These are phyloP conservation scores for Brienomyrus longianalis DNA, from an alignment of 2,113 vertebrate species.

Conservation along the genomic window DNA sequence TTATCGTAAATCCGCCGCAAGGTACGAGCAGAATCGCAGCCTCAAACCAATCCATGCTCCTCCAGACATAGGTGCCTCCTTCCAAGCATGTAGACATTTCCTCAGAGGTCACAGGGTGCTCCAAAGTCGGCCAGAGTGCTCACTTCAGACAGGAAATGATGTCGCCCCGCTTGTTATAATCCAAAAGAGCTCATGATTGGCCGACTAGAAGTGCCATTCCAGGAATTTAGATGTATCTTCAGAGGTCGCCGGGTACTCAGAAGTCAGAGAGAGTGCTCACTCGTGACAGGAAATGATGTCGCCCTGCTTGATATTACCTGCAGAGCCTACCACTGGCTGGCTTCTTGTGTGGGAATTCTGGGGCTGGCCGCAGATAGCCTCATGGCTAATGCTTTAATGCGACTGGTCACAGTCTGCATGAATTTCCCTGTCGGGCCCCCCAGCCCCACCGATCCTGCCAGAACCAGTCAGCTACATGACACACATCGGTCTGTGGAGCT, in stretches of 20 bases:
- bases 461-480: not conserved
- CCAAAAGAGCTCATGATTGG: conserved; percentile 17
- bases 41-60: conserved; percentile 24
- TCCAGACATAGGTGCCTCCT: conserved; percentile 15
- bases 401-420: conserved; percentile 8
- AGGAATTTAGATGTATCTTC: not conserved
- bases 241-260: not conserved
- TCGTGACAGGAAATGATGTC: conserved; percentile 32
- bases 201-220: not conserved
- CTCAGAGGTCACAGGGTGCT: not conserved
- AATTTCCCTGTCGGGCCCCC: not conserved
- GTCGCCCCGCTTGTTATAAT: conserved; percentile 23
- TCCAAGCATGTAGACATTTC: not conserved
- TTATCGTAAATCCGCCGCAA: conserved; percentile 6
- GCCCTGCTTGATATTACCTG: conserved; percentile 24
- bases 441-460: not conserved
- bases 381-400: not conserved
- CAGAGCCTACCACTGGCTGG: conserved; percentile 7
- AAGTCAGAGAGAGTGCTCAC: conserved; percentile 15
- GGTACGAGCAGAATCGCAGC: conserved; percentile 24
- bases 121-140: conserved; percentile 18
- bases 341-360: conserved; percentile 20
- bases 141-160: conserved; percentile 33
- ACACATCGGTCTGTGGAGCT: not conserved
- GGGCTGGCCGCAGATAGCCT: not conserved